These are phyloP conservation scores for Stomatorhinus walkeri DNA, from an alignment of 2,797 vertebrate genomes.

Conservation along the genomic window DNA sequence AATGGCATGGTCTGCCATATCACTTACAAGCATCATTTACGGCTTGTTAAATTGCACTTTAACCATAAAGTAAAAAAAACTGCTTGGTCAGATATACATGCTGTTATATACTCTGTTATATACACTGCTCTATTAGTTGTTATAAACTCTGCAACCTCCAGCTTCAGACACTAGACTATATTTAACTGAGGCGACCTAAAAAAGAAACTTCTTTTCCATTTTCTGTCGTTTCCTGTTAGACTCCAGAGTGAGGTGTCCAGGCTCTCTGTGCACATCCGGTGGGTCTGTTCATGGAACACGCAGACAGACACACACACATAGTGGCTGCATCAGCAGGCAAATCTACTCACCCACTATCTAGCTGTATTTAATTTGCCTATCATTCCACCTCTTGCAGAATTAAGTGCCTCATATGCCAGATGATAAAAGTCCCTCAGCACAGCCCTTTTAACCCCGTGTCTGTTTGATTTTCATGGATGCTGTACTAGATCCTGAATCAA, in stretches of 20 bases:
- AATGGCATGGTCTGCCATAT: too few species aligned
- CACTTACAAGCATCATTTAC: too few species aligned
- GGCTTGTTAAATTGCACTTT: too few species aligned
- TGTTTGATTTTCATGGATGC: not conserved
- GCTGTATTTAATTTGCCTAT: not conserved
- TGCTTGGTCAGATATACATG: not conserved
- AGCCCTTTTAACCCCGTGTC: not conserved
- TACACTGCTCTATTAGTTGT: not conserved
- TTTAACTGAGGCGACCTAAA: constrained; percentile 4
- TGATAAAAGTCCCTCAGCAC: not conserved
- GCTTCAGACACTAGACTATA: not conserved
- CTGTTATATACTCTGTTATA: not conserved
- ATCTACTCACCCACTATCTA: not conserved
- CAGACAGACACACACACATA: not conserved
- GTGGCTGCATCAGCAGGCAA: not conserved
- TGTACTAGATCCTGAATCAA: not conserved
- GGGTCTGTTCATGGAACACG: not conserved
- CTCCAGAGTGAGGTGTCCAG: not conserved
- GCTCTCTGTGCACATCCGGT: not conserved
- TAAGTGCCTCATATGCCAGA: not conserved
- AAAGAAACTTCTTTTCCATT: not conserved
- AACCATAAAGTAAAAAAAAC: too few species aligned
- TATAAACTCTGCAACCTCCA: not conserved
- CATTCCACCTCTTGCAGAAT: not conserved
- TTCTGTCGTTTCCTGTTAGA: not conserved